These are phyloP conservation scores for Clarias fuscus DNA, from an alignment of 2,797 vertebrate genomes.

Conservation along the genomic window DNA sequence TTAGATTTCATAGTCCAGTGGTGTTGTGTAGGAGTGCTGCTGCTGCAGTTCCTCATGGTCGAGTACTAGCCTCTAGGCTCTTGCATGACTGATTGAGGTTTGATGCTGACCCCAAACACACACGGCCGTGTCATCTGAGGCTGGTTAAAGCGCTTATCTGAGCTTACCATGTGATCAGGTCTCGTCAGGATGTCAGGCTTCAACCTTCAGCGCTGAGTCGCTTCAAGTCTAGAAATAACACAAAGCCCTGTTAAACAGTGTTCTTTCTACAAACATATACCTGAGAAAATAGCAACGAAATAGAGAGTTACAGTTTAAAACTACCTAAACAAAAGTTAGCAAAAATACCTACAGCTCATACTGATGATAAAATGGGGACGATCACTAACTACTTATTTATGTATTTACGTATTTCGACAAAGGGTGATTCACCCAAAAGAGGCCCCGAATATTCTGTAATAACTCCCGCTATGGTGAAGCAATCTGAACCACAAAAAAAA, in stretches of 20 bases:
- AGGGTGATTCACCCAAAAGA: too few species aligned
- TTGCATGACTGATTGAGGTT: slow-evolving; percentile 3
- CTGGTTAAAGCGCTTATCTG: slow-evolving; percentile 42
- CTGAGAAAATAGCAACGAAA: neutral
- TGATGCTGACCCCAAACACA: slow-evolving; percentile 35
- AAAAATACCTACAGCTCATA: neutral
- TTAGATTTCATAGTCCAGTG: slow-evolving; percentile 16
- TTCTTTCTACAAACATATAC: too few species aligned
- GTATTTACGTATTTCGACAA: neutral
- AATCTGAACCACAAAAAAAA: too few species aligned
- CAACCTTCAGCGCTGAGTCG: slow-evolving; percentile 7
- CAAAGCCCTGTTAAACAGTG: slow-evolving; percentile 15
- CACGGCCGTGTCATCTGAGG: neutral
- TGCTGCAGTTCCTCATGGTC: slow-evolving; percentile 11
- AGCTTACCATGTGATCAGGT: slow-evolving; percentile 63
- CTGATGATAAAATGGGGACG: neutral
- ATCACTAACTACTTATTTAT: neutral
- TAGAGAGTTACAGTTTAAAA: neutral
- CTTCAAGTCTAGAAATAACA: slow-evolving; percentile 34
- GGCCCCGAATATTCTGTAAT: too few species aligned
- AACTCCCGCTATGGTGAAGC: too few species aligned
- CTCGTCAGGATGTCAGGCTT: slow-evolving; percentile 49
- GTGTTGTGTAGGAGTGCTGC: neutral
- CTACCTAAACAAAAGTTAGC: neutral
- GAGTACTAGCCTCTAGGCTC: slow-evolving; percentile 17